These are phyloP conservation scores for Pempheris klunzingeri DNA, from an alignment of 2,797 vertebrate species.

Conservation along the genomic window DNA sequence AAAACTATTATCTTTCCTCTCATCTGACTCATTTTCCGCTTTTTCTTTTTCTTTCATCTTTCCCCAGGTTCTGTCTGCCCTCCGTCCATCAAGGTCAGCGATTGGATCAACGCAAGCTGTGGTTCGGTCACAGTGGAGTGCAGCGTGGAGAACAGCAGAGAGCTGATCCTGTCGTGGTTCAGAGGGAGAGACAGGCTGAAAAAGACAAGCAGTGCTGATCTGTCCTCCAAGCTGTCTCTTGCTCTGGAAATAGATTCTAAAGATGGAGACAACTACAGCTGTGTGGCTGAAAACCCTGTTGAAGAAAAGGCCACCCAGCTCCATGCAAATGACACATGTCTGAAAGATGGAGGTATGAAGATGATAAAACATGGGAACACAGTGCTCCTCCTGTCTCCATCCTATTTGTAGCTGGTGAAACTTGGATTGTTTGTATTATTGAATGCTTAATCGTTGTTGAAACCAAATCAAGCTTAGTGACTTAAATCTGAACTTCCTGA, in stretches of 20 bases:
- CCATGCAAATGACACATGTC: background rate
- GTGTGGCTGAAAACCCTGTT: conserved; percentile 27
- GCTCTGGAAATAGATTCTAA: background rate
- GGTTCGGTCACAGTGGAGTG: background rate
- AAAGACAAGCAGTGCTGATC: background rate
- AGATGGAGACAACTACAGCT: conserved; percentile 6
- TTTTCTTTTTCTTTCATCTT: no score
- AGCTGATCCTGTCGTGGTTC: conserved; percentile 19
- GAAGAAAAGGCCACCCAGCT: conserved; percentile 1
- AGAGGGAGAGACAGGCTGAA: background rate
- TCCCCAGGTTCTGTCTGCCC: background rate
- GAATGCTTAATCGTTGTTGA: background rate
- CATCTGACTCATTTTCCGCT: no score
- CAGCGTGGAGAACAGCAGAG: conserved; percentile 15
- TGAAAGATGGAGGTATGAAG: conserved; percentile 17
- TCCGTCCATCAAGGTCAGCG: background rate
- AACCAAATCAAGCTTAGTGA: background rate
- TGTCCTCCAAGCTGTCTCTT: conserved; percentile 2
- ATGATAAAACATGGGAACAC: background rate
- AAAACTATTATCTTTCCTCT: no score
- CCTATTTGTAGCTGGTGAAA: background rate
- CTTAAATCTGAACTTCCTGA: background rate
- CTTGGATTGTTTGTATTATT: background rate
- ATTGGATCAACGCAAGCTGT: background rate
- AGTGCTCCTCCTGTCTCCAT: background rate